Base-by-base conservation (phyloP, 2,888 invertebrate species). In the Chrysolina haemoptera region DNA sequence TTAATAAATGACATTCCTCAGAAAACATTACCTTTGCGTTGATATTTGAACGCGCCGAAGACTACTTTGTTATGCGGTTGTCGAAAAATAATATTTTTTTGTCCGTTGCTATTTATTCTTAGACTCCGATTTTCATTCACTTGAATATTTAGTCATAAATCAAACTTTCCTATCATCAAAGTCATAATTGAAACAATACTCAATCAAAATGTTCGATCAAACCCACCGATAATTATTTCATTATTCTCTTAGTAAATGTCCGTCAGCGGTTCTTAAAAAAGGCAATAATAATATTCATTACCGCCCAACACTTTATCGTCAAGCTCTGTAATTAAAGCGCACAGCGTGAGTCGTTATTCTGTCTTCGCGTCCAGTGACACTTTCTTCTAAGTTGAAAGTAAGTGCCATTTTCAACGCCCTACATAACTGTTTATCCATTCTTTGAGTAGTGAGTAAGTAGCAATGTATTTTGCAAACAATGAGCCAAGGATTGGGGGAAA, bases 401-500 rank as follows among this genome's bases (percentile, higher is more conserved):
- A 73, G 59, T 70, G 62, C 59, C 35, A 20, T 53, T 70, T 66
- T 71, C 71, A 74, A 66, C 64, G 62, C 69, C 70, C 65, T 59
- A 70, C 70, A 66, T 66, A 40, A 65, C 59, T 66, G 59, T 50
- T 62, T 64, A 48, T 67, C 1, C 5, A 62, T 43, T 43, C 59
- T 27, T 59, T 59, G 35, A 59, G 59, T 18, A 59, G 59, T 41
- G 46, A 68, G 68, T 72, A 76, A 80, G 79, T 79, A 79, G 79
- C 79, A 75, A 78, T 83, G 82, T 84, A 84, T 85, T 85, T 71
- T 83, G 82, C 84, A 85, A 85, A 85, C 84, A 84, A 84, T 85
- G 78, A 62, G 79, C 74, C 35, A 9, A 10, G 62, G 68, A 74
- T 74, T 78, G 76, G 78, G 79, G 79, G 79, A 79, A n/a, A 62